Evolutionary conservation across 2,113 vertebrate species (phyloP), one percentile per base, ranked within the genome.

Genomic region (Saguinus imperator): DNA sequence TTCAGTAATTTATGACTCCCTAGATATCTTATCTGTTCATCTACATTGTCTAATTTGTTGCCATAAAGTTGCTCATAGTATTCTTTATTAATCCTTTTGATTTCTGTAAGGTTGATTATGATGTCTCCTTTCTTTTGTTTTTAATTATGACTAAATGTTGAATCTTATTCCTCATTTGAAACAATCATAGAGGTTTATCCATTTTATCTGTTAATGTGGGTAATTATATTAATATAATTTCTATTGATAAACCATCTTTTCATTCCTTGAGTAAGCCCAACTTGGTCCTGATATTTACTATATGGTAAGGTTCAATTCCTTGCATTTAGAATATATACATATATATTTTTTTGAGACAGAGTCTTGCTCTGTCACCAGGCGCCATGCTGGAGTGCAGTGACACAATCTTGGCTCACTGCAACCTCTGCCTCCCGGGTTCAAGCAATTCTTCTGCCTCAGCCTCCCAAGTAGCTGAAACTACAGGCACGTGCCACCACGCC

Each of bases 131-230:
- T 91, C 9, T 91, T 87, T 95, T n/a, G 14, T 73, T 94, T 92
- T 89, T 88, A 91, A 88, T 55, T 85, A 83, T 91, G 94, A 79
- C 12, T 79, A 3, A 86, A 45, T 70, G 52, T 12, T 95, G 58
- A 82, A 70, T 89, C 79, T 88, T 79, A 83, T 91, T 87, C 37
- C 25, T 96, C 5, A 43, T 75, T 23, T 83, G 43, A 94, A 92
- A 92, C 8, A 95, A 79, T 89, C 85, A 86, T 61, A 94, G 50
- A 10, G 61, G 66, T 82, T 70, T 85, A 86, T 75, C 58, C 75
- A 87, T 52, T 89, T 89, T 94, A 89, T 55, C 68, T 90, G 6
- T 77, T 92, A 94, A 85, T 87, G 92, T 87, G 57, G 50, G 77
- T 77, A 92, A 77, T 82, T 92, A 73, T 32, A 95, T 64, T 77